phyloP scores from a whole-genome alignment of 1,140 invertebrate species.

The Hirudo medicinalis region DNA sequence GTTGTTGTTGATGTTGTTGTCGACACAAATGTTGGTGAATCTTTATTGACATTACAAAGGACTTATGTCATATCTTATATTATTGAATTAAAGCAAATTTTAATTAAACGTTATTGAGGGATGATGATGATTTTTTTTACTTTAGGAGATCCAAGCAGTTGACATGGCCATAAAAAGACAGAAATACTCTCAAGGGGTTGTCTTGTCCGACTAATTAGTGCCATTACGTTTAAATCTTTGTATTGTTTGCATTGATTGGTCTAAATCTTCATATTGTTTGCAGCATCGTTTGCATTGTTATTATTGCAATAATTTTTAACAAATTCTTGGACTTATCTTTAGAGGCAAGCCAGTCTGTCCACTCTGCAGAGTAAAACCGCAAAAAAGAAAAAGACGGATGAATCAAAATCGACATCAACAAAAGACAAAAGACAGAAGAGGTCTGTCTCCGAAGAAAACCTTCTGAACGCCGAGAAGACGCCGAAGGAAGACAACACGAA shows the following conservation, averaged over 20 bases:
- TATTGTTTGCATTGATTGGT: too few species aligned
- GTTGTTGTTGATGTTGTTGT: conserved; percentile 2
- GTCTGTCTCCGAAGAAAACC: conserved; percentile 1
- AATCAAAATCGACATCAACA: neutral
- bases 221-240: too few species aligned
- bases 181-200: conserved; percentile 20
- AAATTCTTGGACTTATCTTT: too few species aligned
- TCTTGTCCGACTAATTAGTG: too few species aligned
- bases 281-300: neutral
- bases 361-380: conserved; percentile 22
- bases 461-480: neutral
- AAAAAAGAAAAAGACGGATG: conserved; percentile 15
- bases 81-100: neutral
- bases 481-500: neutral
- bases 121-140: neutral
- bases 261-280: neutral
- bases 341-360: conserved; percentile 22
- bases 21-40: neutral
- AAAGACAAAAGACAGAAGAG: conserved; percentile 16
- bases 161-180: conserved; percentile 21
- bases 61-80: neutral
- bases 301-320: neutral
- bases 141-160: conserved; percentile 20
- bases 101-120: neutral
- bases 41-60: neutral